These are phyloP conservation scores for Drosophila prosaltans DNA, from an alignment of 1,140 invertebrate species.

Conservation along the genomic window DNA sequence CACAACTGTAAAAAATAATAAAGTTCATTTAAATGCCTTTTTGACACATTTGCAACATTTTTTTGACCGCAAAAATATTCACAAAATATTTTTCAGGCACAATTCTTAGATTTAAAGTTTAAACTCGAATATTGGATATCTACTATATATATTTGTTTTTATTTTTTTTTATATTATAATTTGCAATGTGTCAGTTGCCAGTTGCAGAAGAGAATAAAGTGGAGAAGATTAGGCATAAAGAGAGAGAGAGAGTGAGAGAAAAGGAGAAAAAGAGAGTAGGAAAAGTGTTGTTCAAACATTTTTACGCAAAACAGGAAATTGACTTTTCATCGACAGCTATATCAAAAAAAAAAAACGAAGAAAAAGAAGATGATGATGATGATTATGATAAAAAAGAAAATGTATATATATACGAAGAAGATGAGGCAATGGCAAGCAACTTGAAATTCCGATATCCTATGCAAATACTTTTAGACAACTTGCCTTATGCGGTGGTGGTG, in stretches of 20 bases:
- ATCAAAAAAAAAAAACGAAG: conserved; percentile 6
- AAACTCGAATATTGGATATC: conserved; percentile 9
- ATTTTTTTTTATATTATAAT: conserved; percentile 31
- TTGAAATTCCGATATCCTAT: conserved; percentile 44
- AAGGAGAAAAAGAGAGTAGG: not conserved
- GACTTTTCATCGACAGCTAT: conserved; percentile 72
- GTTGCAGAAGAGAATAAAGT: conserved; percentile 3
- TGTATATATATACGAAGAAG: not conserved
- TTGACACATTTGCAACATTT: too few relatives aligned
- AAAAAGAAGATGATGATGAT: not conserved
- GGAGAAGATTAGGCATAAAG: conserved; percentile 1
- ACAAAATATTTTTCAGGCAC: not conserved
- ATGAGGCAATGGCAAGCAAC: conserved; percentile 1
- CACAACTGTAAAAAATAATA: too few relatives aligned
- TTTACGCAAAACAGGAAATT: conserved; percentile 76
- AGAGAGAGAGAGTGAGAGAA: too few relatives aligned
- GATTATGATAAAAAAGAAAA: not conserved
- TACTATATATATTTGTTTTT: not conserved
- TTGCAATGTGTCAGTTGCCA: conserved; percentile 76
- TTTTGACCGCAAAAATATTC: too few relatives aligned
- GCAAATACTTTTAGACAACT: conserved; percentile 71
- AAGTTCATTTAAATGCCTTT: too few relatives aligned
- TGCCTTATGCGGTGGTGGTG: conserved; percentile 65
- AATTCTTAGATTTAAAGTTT: not conserved
- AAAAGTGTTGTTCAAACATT: conserved; percentile 57